Base-by-base conservation (phyloP, 2,888 invertebrate genomes). In the Reticulitermes lucifugus region DNA sequence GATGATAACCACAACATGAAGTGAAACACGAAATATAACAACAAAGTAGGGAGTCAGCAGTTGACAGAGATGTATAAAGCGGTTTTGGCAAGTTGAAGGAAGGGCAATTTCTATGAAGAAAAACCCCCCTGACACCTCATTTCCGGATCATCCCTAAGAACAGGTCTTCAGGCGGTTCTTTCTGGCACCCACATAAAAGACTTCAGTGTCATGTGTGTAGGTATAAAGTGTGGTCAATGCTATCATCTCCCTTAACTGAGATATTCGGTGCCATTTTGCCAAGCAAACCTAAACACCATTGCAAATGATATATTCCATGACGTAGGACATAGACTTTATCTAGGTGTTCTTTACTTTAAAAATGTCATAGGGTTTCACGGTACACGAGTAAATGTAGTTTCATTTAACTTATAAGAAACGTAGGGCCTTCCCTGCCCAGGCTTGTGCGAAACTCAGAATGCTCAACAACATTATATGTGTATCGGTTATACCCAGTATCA, bases 51-150 rank as follows among this genome's bases (percentile, higher is more conserved):
- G 73, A 41, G 29, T 29, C 41, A 71, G 25, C 5, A 10, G 71
- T 25, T 71, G 71, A 71, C 71, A 71, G 18, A 73, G 73, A 73
- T 41, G 73, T 41, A 73, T 73, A 35, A 73, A 73, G 41, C 35
- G 73, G 41, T 29, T 73, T 73, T 73, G 18, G 7, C 35, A 73
- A 73, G 35, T 41, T 21, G 6, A 41, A 12, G 73, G 25, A 73
- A 29, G 73, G 22, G 41, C 22, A 73, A 25, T 73, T 73, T 73
- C 18, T 73, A 41, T 41, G 73, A 41, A 73, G 73, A 73, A 41
- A 73, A 73, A 35, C 73, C 41, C 73, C 41, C 35, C 41, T 73
- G 73, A 73, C 41, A 21, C 21, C 73, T 73, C 73, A 73, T 73
- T 73, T 73, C 73, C 73, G 73, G 41, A 35, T 73, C 14, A 9